These are phyloP conservation scores for Peromyscus leucopus DNA, from an alignment of 2,113 vertebrate species.

Conservation along the genomic window DNA sequence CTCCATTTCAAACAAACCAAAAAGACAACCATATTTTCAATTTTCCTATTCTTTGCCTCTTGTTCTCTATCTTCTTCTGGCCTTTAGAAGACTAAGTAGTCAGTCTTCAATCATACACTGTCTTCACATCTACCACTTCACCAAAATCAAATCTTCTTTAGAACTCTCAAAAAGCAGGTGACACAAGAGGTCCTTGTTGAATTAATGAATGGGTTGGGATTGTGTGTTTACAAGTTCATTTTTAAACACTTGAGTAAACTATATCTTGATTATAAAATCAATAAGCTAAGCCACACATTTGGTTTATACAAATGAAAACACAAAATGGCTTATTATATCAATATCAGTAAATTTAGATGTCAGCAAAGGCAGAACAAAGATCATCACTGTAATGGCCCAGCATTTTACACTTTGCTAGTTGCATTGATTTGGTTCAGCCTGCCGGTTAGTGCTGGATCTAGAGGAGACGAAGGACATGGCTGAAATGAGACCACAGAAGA, in stretches of 20 bases:
- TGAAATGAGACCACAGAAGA: neutral
- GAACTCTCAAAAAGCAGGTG: neutral
- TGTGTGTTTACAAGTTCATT: slow-evolving; percentile 71
- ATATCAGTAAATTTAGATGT: slow-evolving; percentile 81
- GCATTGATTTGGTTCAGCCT: slow-evolving; percentile 75
- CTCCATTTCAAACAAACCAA: neutral
- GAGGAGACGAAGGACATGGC: slow-evolving; percentile 10
- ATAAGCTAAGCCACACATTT: slow-evolving; percentile 83
- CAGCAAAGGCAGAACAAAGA: slow-evolving; percentile 81
- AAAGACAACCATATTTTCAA: neutral
- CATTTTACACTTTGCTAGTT: slow-evolving; percentile 78
- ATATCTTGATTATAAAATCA: slow-evolving; percentile 84
- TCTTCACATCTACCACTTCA: neutral
- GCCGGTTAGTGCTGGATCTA: neutral
- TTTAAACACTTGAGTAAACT: slow-evolving; percentile 81
- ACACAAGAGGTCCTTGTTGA: slow-evolving; percentile 41
- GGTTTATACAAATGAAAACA: slow-evolving; percentile 85
- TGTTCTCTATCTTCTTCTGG: neutral
- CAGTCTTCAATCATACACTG: neutral
- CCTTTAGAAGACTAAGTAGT: neutral
- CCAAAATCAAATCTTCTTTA: slow-evolving; percentile 29
- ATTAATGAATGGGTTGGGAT: slow-evolving; percentile 70
- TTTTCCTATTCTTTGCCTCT: neutral
- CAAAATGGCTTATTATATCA: slow-evolving; percentile 84
- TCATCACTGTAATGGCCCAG: slow-evolving; percentile 67